phyloP scores from a whole-genome alignment of 2,888 invertebrate genomes.

The Pharmacophagus antenor region DNA sequence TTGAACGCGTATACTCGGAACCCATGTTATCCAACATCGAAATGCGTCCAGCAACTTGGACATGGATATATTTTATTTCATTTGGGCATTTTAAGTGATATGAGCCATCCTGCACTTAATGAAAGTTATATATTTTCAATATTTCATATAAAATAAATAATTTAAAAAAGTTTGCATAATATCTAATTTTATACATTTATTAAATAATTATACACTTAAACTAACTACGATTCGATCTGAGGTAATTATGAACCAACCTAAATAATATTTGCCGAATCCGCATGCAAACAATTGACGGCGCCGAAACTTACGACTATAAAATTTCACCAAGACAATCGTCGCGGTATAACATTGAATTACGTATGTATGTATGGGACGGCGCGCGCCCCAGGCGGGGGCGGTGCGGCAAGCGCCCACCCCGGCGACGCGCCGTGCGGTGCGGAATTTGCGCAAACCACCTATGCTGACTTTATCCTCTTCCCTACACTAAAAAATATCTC shows the following conservation, averaged over 20 bases:
- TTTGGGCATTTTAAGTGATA: conserved; percentile 38
- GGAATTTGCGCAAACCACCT: conserved; percentile 22
- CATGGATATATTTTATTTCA: too few relatives aligned
- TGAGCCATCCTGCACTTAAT: conserved; percentile 24
- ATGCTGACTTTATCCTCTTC: conserved; percentile 10
- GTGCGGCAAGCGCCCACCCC: conserved; percentile 70
- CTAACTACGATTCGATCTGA: too few relatives aligned
- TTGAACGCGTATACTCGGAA: conserved; percentile 69
- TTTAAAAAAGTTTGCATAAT: too few relatives aligned
- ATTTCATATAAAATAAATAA: too few relatives aligned
- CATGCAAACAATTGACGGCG: background rate
- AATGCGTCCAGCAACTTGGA: conserved; percentile 55
- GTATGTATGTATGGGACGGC: conserved; percentile 6
- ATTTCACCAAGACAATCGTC: conserved; percentile 2
- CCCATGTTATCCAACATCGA: conserved; percentile 62
- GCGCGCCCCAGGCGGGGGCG: conserved; percentile 62
- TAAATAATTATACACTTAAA: too few relatives aligned
- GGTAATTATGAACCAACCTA: too few relatives aligned
- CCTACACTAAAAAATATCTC: background rate
- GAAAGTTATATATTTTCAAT: background rate
- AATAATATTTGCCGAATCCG: background rate
- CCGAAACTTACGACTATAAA: background rate
- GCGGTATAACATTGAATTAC: conserved; percentile 23
- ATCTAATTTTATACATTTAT: too few relatives aligned
- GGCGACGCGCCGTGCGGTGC: conserved; percentile 61